These are phyloP conservation scores for Ploceus nigricollis DNA, from an alignment of 2,113 vertebrate species.

Conservation along the genomic window DNA sequence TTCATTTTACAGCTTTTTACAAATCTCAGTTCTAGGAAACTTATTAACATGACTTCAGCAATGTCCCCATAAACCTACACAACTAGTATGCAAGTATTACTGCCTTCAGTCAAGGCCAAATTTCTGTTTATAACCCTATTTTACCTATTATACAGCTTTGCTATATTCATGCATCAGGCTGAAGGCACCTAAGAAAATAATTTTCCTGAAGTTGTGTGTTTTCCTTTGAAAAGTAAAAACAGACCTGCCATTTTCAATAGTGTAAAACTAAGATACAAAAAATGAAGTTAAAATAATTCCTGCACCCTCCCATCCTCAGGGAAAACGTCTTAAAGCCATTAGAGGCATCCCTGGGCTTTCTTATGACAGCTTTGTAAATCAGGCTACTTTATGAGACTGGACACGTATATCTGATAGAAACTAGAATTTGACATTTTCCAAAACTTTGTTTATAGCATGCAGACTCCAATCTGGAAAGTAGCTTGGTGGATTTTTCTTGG, in stretches of 20 bases:
- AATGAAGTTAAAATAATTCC: background rate
- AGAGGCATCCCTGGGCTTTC: background rate
- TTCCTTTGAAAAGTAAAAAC: background rate
- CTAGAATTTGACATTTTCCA: background rate
- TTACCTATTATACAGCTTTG: background rate
- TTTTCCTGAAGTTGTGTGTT: background rate
- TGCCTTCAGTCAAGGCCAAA: background rate
- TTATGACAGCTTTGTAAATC: background rate
- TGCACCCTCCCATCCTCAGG: background rate
- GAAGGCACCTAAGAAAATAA: background rate
- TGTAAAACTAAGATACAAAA: background rate
- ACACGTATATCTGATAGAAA: background rate
- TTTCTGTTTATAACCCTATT: background rate
- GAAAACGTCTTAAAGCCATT: background rate
- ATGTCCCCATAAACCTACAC: background rate
- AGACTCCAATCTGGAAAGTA: background rate
- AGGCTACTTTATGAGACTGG: background rate
- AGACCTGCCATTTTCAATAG: background rate
- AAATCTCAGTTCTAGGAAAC: background rate
- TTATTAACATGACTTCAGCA: background rate
- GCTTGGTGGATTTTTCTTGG: background rate
- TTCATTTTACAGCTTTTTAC: background rate
- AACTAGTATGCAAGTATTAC: background rate
- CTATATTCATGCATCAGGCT: background rate
- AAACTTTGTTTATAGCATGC: background rate